Conservation (phyloP, 2,888 invertebrate genomes). For the Cosmorhoe ocellata region DNA sequence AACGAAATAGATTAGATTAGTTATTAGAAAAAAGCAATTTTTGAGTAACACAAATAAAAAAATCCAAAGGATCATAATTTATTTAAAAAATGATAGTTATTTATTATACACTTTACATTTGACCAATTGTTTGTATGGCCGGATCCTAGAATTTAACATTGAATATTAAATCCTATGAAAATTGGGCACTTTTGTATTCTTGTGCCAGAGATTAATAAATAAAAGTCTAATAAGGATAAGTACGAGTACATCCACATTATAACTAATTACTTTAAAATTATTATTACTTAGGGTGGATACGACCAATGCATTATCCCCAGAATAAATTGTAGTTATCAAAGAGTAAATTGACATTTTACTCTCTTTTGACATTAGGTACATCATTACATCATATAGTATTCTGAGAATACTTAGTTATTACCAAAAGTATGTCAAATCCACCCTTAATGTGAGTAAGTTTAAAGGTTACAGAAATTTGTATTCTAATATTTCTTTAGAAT, state of each 20-base stretch:
- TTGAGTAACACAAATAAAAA: constrained; percentile 56
- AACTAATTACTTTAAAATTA: background rate
- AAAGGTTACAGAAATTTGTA: background rate
- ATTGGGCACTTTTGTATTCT: constrained; percentile 25
- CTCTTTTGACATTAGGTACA: no score
- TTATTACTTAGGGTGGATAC: no score
- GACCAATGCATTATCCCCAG: no score
- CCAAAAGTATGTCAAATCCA: no score
- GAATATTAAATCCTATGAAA: constrained; percentile 33
- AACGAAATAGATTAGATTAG: no score
- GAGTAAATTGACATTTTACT: no score
- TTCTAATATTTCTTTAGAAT: constrained; percentile 11
- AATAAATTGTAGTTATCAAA: no score
- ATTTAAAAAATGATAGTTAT: constrained; percentile 76
- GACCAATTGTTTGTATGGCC: constrained; percentile 65
- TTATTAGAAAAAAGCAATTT: background rate
- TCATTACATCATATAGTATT: no score
- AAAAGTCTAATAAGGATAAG: constrained; percentile 9
- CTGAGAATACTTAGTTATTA: no score
- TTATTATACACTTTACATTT: constrained; percentile 80
- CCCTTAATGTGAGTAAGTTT: no score
- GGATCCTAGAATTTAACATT: constrained; percentile 42
- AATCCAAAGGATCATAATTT: constrained; percentile 80
- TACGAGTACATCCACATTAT: constrained; percentile 3
- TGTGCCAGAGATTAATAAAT: constrained; percentile 22